Conservation (phyloP, 1,140 invertebrate species). For the Neodiprion fabricii region DNA sequence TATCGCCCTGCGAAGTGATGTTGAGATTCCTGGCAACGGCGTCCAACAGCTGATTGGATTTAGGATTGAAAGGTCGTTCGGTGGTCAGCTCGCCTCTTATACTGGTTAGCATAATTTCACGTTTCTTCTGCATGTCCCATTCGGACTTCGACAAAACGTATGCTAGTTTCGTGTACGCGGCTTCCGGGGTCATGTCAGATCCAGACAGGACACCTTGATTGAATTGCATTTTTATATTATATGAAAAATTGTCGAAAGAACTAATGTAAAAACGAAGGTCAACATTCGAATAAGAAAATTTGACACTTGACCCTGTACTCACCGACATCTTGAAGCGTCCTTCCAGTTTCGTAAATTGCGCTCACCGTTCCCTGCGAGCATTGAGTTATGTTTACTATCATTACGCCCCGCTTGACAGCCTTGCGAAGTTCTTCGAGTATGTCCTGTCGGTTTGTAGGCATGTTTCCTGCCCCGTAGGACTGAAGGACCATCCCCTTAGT, state of each 20-base stretch:
- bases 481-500: constrained; percentile 90
- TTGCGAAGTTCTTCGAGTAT: constrained; percentile 76
- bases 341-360: constrained; percentile 83
- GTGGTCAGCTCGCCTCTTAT: constrained; percentile 73
- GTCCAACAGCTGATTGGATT: constrained; percentile 71
- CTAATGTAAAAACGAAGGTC: constrained; percentile 1
- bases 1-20: constrained; percentile 72
- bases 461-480: constrained; percentile 92
- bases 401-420: constrained; percentile 80
- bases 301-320: constrained; percentile 9
- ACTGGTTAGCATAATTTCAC: constrained; percentile 81
- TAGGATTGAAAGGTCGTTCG: constrained; percentile 35
- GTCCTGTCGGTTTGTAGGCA: constrained; percentile 85
- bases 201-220: constrained; percentile 82
- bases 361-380: constrained; percentile 81
- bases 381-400: constrained; percentile 94
- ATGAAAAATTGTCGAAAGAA: constrained; percentile 8
- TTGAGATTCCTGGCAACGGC: constrained; percentile 71
- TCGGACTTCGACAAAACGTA: constrained; percentile 89
- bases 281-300: constrained; percentile 20
- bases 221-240: neutral
- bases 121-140: constrained; percentile 77
- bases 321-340: constrained; percentile 47
- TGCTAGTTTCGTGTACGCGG: constrained; percentile 88
- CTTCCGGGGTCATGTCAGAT: constrained; percentile 95